phyloP scores from a whole-genome alignment of 1,140 invertebrate species.

The Mactra quadrangularis region DNA sequence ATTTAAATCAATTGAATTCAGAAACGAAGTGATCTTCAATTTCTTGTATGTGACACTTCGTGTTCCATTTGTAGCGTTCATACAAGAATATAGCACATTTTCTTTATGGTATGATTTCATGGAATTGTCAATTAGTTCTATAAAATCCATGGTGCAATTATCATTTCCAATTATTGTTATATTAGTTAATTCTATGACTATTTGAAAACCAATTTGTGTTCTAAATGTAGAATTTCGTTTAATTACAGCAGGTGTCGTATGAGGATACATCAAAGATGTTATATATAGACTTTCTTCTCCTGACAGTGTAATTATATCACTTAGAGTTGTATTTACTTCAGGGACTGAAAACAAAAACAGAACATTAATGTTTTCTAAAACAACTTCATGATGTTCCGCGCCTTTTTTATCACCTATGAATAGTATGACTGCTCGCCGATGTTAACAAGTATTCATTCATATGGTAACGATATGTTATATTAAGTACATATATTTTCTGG shows the following conservation, averaged over 20 bases:
- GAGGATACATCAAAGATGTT: slow-evolving; percentile 33
- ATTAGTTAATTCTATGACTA: not conserved
- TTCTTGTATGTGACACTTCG: not conserved
- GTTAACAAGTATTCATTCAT: too few species aligned
- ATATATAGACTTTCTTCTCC: not conserved
- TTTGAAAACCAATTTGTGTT: slow-evolving; percentile 23
- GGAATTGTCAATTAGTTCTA: slow-evolving; percentile 1
- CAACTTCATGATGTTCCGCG: too few species aligned
- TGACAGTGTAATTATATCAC: not conserved
- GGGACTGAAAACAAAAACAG: slow-evolving; percentile 22
- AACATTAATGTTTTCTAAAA: too few species aligned
- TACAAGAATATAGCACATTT: not conserved
- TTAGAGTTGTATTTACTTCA: not conserved
- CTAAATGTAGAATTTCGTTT: slow-evolving; percentile 13
- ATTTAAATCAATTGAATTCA: not conserved
- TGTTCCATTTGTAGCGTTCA: not conserved
- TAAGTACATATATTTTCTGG: too few species aligned
- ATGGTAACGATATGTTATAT: too few species aligned
- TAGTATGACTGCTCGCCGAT: too few species aligned
- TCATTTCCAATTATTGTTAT: not conserved
- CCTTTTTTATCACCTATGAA: too few species aligned
- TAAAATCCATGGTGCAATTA: not conserved
- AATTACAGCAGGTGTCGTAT: not conserved
- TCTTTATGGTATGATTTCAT: not conserved
- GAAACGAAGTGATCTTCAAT: not conserved